Conservation (phyloP, 2,888 invertebrate species). For the Hofmannophila pseudospretella region DNA sequence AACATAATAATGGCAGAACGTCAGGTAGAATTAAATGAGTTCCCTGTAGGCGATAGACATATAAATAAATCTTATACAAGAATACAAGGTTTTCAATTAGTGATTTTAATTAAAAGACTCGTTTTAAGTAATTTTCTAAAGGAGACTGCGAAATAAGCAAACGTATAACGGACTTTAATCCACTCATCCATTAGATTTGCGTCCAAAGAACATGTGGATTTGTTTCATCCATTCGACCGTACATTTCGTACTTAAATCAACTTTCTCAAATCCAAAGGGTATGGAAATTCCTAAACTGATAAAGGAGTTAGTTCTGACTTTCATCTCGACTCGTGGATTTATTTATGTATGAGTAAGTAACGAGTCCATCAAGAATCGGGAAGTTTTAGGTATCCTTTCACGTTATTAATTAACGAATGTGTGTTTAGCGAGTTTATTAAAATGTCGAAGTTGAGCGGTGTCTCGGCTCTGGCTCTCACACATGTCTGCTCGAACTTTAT, state of each 20-base stretch:
- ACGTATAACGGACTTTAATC: neutral
- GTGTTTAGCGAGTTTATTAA: slow-evolving; percentile 58
- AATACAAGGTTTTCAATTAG: no score
- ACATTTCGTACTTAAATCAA: slow-evolving; percentile 45
- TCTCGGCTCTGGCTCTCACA: slow-evolving; percentile 17
- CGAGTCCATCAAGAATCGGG: slow-evolving; percentile 48
- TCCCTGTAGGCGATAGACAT: no score
- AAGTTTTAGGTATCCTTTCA: slow-evolving; percentile 70
- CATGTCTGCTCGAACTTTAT: slow-evolving; percentile 54
- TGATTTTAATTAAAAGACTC: neutral
- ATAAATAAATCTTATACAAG: no score
- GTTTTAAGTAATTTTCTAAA: neutral
- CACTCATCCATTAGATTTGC: slow-evolving; percentile 1
- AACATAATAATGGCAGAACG: no score
- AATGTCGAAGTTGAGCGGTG: slow-evolving; percentile 45
- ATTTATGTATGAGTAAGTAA: slow-evolving; percentile 41
- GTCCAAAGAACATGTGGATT: slow-evolving; percentile 19
- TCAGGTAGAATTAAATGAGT: no score
- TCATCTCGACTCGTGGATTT: slow-evolving; percentile 36
- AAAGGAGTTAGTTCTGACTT: slow-evolving; percentile 42
- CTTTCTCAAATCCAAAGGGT: slow-evolving; percentile 41
- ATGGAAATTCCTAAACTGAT: slow-evolving; percentile 32
- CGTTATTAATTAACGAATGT: slow-evolving; percentile 66
- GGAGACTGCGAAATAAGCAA: neutral
- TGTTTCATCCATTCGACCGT: slow-evolving; percentile 50